Base-by-base conservation (phyloP, 2,113 vertebrate species). In the Pteronura brasiliensis region DNA sequence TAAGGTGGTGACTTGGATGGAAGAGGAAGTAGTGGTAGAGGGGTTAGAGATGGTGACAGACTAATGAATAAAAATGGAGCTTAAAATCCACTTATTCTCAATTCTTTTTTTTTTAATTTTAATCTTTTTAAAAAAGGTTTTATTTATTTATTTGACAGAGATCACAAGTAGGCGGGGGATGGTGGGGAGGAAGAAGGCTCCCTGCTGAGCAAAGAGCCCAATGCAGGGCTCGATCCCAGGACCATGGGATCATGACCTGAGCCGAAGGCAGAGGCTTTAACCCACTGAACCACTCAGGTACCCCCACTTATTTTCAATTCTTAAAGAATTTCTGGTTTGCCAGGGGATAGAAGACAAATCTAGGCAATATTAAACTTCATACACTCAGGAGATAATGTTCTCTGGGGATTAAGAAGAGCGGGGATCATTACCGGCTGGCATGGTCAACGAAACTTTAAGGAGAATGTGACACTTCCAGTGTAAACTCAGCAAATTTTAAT, bases 1-100 rank as follows among this genome's bases (percentile, higher is more conserved):
- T 2, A 10, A 8, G 59, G 42, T 7, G 7, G 39, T 14, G 13
- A 25, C 3, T 52, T 52, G 36, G 47, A 15, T 8, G 25, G 65
- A 34, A 11, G 0, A 34, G 14, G 0, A 11, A 1, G 15, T 23
- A 15, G 36, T 6, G 8, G 2, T 55, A 39, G 52, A 47, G 4
- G 3, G 25, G 10, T 12, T 27, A 6, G 47, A 63, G 14, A 44
- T 18, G 25, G 31, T 14, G 36, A 34, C 20, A 25, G 57, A 36
- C 6, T 55, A 10, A 80, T 15, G 29, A 77, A 21, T 63, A 9
- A 21, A 74, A 83, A 47, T 6, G 11, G 23, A 74, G 2, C 21
- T 1, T 11, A 34, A 72, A 20, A 87, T 14, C 23, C 23, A 76
- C 31, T 67, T 69, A 27, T 13, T 29, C 18, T 11, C 9, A 5